Percentiles rank a stretch among this genome's conserved stretches.
Conservation (phyloP, 2,888 invertebrate genomes). For the Synanthedon andrenaeformis region DNA sequence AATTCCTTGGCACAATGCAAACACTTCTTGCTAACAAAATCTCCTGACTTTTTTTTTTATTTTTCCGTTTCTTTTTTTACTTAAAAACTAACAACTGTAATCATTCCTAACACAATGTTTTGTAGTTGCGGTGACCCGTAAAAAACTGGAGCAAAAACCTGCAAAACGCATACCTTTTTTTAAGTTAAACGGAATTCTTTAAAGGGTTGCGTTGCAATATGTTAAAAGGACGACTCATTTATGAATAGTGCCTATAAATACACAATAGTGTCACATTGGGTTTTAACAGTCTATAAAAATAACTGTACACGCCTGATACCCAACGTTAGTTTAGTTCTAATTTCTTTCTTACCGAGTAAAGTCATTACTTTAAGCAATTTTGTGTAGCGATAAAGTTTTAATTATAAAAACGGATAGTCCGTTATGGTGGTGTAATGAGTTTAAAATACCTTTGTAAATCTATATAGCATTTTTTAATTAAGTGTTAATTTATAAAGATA, state of each 20-base stretch:
- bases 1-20: no score
- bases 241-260: constrained; percentile 41
- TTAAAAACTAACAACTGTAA: constrained; percentile 25
- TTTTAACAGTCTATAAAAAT: constrained; percentile 50
- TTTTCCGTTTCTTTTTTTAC: constrained; percentile 16
- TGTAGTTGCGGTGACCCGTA: constrained; percentile 48
- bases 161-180: constrained; percentile 31
- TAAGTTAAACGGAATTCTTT: constrained; percentile 1
- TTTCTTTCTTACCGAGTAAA: constrained; percentile 40
- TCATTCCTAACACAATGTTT: constrained; percentile 35
- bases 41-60: no score
- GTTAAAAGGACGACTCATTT: constrained; percentile 35
- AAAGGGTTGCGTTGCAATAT: constrained; percentile 49
- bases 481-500: no score
- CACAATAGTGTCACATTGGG: constrained; percentile 50
- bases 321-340: constrained; percentile 40
- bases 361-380: constrained; percentile 19
- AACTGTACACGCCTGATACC: constrained; percentile 32
- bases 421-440: no score
- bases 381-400: constrained; percentile 1
- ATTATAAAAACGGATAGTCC: not conserved
- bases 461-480: no score
- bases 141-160: constrained; percentile 60
- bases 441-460: no score
- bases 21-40: no score